Evolutionary conservation across 2,888 invertebrate species (phyloP).

Genomic region (Cerastoderma edule): DNA sequence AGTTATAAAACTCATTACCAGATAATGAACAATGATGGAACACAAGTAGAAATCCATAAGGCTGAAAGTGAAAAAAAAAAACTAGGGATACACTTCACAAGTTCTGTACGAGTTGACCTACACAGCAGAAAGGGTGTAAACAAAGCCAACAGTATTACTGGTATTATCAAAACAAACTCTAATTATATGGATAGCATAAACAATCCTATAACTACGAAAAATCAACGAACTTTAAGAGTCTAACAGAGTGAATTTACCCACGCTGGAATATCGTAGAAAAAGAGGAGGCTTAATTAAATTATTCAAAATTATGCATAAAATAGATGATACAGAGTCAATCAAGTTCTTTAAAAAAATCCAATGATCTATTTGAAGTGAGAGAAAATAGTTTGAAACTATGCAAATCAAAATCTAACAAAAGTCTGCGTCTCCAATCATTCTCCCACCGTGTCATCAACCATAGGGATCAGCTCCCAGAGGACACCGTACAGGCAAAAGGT

Average conservation of each 20-base stretch:
- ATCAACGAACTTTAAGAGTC: not conserved
- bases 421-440: slow-evolving; percentile 1
- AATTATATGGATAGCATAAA: slow-evolving; percentile 14
- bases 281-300: slow-evolving; percentile 22
- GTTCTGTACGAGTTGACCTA: slow-evolving; percentile 19
- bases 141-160: slow-evolving; percentile 26
- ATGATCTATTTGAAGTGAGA: not conserved
- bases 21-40: slow-evolving; percentile 8
- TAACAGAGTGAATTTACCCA: slow-evolving; percentile 22
- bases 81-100: slow-evolving; percentile 20
- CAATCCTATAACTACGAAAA: slow-evolving; percentile 13
- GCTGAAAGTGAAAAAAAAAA: slow-evolving; percentile 23
- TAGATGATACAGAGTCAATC: slow-evolving; percentile 6
- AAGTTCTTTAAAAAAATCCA: not conserved
- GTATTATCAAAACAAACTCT: slow-evolving; percentile 24
- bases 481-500: not conserved
- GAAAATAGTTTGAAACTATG: not conserved
- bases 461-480: slow-evolving; percentile 6
- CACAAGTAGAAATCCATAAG: not conserved
- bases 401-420: not conserved
- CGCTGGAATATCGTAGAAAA: slow-evolving; percentile 24
- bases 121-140: slow-evolving; percentile 24
- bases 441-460: not conserved
- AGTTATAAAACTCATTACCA: not conserved
- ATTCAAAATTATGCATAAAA: slow-evolving; percentile 17